Base-by-base conservation (phyloP, 2,888 invertebrate genomes). In the Netelia virgata region DNA sequence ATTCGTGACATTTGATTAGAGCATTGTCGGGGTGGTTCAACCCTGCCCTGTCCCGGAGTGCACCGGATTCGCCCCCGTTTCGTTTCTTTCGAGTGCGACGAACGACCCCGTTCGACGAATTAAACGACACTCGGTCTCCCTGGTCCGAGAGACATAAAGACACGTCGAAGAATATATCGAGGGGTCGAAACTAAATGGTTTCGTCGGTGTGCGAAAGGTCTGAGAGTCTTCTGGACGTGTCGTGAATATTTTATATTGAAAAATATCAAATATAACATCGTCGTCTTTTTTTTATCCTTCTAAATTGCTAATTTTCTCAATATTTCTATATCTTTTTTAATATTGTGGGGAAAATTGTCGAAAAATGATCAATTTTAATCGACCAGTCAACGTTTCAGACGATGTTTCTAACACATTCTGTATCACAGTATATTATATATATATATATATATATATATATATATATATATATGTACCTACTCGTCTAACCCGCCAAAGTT, bases 1-100 rank as follows among this genome's bases (percentile, higher is more conserved):
- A 93, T 93, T 93, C 92, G 90, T 93, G 92, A 92, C 92, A 93
- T 93, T 93, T 93, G 93, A 93, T 93, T 93, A 93, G 91, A 92
- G 93, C 90, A 93, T 93, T 93, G 93, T 92, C 91, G 90, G 89
- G 84, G 84, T 86, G 86, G 50, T 82, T 84, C 79, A 85, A 78
- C 85, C 83, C 82, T 74, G 70, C 68, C 36, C 28, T 3, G 57
- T 63, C 57, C 69, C 47, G 47, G 36, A 41, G 10, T 59, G 41
- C 53, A 64, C 18, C 57, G 18, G 47, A 14, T 18, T 18, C 81
- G 61, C 68, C 68, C 73, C 77, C 68, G 36, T 61, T 50, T 64
- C 70, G 41, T 63, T 82, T 81, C 82, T 84, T 83, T 81, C 9
- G 69, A 73, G 23, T 57, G 53, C 41, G 43, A 41, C 68, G 73